Evolutionary conservation across 2,797 vertebrate genomes (phyloP).

Genomic region (Etheostoma nigrum): DNA sequence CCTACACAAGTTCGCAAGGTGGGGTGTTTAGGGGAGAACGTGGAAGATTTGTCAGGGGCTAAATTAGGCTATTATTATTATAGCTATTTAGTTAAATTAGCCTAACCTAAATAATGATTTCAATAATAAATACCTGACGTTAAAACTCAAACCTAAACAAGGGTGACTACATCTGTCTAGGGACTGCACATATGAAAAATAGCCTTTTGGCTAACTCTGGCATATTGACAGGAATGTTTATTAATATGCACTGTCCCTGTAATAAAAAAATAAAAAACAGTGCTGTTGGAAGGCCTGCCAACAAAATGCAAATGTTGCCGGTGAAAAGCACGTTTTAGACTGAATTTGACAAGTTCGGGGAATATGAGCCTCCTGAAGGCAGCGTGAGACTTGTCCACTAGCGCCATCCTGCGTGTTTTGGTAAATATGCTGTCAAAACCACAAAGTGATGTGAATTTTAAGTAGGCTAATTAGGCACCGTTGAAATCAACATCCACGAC

Average conservation of each 20-base stretch:
- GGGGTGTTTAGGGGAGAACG: too few relatives aligned
- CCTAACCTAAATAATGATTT: not conserved
- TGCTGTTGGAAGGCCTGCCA: not conserved
- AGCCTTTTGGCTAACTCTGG: too few relatives aligned
- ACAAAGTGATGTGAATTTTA: not conserved
- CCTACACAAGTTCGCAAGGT: not conserved
- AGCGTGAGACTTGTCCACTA: not conserved
- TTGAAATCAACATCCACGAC: not conserved
- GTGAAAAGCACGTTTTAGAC: not conserved
- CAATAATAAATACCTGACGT: not conserved
- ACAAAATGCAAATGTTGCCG: not conserved
- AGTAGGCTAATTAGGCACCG: not conserved
- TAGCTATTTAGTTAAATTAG: not conserved
- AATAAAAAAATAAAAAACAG: too few relatives aligned
- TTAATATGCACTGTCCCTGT: too few relatives aligned
- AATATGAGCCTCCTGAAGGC: not conserved
- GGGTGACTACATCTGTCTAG: too few relatives aligned
- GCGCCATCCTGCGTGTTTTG: conserved; percentile 23
- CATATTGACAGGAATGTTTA: too few relatives aligned
- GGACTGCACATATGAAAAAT: too few relatives aligned
- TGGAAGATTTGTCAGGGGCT: not conserved
- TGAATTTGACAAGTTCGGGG: not conserved
- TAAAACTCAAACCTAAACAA: not conserved
- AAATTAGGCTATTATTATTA: not conserved
- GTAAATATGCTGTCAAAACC: not conserved